Evolutionary conservation across 1,140 invertebrate genomes (phyloP).

Genomic region (Subanguina moxae): DNA sequence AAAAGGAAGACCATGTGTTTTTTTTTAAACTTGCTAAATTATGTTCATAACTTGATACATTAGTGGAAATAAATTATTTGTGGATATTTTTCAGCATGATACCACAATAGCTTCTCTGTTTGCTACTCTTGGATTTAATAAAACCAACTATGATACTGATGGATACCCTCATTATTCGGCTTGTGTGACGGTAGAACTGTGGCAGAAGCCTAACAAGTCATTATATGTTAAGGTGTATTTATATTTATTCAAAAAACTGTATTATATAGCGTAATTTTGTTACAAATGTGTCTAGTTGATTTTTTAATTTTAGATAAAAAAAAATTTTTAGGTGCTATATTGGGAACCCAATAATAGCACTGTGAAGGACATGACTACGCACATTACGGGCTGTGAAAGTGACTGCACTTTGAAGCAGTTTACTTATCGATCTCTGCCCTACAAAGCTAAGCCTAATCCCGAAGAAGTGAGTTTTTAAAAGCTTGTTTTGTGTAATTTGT

Average conservation of each 20-base stretch:
- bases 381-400: conserved; percentile 20
- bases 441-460: conserved; percentile 15
- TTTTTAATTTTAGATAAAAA: neutral
- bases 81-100: conserved; percentile 32
- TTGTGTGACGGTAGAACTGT: conserved; percentile 34
- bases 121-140: conserved; percentile 30
- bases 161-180: conserved; percentile 35
- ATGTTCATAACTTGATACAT: too few relatives aligned
- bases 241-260: neutral
- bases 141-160: conserved; percentile 31
- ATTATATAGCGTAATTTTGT: too few relatives aligned
- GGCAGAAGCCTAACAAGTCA: conserved; percentile 15
- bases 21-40: too few relatives aligned
- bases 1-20: too few relatives aligned
- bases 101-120: conserved; percentile 34
- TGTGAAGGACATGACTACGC: conserved; percentile 9
- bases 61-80: too few relatives aligned
- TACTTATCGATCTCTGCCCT: conserved; percentile 11
- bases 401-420: conserved; percentile 18
- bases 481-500: too few relatives aligned
- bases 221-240: conserved; percentile 32
- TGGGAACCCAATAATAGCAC: conserved; percentile 9
- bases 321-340: conserved; percentile 22
- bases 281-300: too few relatives aligned
- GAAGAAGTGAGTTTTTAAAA: neutral